Evolutionary conservation across 2,113 vertebrate species (phyloP).

Genomic region (Caloenas nicobarica): DNA sequence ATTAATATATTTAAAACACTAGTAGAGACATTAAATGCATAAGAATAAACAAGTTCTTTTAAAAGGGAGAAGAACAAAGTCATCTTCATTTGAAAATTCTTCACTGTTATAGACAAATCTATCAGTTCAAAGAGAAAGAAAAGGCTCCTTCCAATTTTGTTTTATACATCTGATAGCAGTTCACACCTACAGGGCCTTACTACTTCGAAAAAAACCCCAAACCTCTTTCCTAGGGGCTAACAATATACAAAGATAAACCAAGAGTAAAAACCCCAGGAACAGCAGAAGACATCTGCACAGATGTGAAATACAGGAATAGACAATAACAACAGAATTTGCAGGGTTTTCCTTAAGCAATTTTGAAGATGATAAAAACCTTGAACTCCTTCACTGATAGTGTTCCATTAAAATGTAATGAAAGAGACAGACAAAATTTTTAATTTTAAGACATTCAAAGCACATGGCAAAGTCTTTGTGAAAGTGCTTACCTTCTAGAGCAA

Average conservation of each 20-base stretch:
- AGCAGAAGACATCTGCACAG: not conserved
- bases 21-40: not conserved
- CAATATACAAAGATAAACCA: not conserved
- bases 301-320: not conserved
- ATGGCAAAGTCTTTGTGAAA: not conserved
- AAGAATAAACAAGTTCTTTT: not conserved
- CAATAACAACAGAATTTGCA: not conserved
- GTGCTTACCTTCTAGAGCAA: constrained; percentile 93
- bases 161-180: not conserved
- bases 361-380: not conserved
- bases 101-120: not conserved
- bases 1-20: not conserved
- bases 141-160: not conserved
- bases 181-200: not conserved
- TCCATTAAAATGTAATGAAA: not conserved
- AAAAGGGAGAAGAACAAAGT: not conserved
- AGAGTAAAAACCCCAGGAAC: not conserved
- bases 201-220: not conserved
- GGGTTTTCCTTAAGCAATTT: not conserved
- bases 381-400: not conserved
- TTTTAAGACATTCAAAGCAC: not conserved
- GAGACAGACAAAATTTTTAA: not conserved
- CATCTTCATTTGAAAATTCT: not conserved
- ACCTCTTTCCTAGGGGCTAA: not conserved
- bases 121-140: not conserved